Base-by-base conservation (phyloP, 2,113 vertebrate genomes). In the Spilogale gracilis region DNA sequence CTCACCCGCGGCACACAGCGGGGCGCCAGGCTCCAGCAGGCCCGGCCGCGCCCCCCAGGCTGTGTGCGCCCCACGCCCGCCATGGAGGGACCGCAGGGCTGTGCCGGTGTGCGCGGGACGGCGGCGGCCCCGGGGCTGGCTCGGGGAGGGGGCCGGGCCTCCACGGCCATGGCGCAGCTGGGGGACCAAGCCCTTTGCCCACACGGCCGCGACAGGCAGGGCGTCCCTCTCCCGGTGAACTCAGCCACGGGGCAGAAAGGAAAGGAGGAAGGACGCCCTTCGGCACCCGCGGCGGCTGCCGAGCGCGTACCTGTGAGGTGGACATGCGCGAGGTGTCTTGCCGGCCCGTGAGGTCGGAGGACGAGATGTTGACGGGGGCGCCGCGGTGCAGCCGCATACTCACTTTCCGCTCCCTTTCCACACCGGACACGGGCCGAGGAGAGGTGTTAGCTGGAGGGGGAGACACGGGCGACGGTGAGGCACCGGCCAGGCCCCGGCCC, bases 251-350 rank as follows among this genome's bases (percentile, higher is more conserved):
- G 17, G n/a, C 1, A 10, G 52, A 18, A 38, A 27, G 27, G 12
- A 32, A 30, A 14, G 43, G 38, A 38, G 43, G 74, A 12, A 8
- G 79, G 50, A 84, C 16, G 20, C 17, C 67, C 38, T 89, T 38
- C 30, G 3, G 9, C 69, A 23, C 56, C 6, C 12, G 17, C 3
- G 2, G 2, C 38, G 38, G 38, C 38, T 4, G 43, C 54, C 1
- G 48, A 45, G 96, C 25, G 32, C 98, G 74, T 99, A 99, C 99
- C 99, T 99, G 99, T 76, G 99, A 99, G 97, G 99, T 99, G 98
- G 99, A 99, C 99, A 99, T 99, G 99, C 99, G 99, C 60, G 99
- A 99, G 95, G 99, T 99, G 97, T 99, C 99, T 98, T 99, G 99
- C 83, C 99, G 99, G 97, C 99, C 99, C 1, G 99, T 99, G 98